Percentiles rank a stretch among this genome's conserved stretches.
Evolutionary conservation across 2,797 vertebrate species (phyloP).

Genomic region (Melanotaenia trifasciata): DNA sequence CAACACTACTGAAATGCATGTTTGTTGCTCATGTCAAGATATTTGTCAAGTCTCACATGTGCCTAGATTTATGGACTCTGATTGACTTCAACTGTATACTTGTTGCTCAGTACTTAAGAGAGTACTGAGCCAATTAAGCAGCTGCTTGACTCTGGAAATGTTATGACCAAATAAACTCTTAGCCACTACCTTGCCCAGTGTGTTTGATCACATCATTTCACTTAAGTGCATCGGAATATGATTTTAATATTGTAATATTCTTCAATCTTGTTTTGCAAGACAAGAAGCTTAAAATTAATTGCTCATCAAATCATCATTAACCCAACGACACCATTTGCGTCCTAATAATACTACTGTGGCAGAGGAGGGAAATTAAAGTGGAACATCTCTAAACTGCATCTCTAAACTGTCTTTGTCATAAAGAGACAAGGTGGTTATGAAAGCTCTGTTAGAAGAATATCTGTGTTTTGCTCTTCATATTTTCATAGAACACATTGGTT

Average conservation of each 20-base stretch:
- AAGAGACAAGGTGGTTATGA: neutral
- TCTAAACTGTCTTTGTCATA: slow-evolving; percentile 12
- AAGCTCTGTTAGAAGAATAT: neutral
- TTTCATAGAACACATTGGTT: neutral
- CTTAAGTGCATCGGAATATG: slow-evolving; percentile 61
- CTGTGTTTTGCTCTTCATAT: neutral
- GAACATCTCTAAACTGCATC: neutral
- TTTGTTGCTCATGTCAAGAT: slow-evolving; percentile 29
- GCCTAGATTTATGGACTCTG: slow-evolving; percentile 45
- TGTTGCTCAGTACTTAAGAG: slow-evolving; percentile 57
- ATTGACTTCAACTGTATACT: slow-evolving; percentile 41
- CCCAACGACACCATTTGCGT: slow-evolving; percentile 70
- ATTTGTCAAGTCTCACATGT: slow-evolving; percentile 47
- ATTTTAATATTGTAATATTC: slow-evolving; percentile 72
- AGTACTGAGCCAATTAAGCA: slow-evolving; percentile 75
- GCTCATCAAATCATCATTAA: slow-evolving; percentile 82
- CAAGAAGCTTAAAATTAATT: slow-evolving; percentile 74
- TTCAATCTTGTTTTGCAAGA: slow-evolving; percentile 62
- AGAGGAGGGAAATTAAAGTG: slow-evolving; percentile 29
- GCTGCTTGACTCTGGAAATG: slow-evolving; percentile 64
- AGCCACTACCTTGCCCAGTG: slow-evolving; percentile 44
- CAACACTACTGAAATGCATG: neutral
- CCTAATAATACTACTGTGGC: slow-evolving; percentile 49
- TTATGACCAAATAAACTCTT: slow-evolving; percentile 72
- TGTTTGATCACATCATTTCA: slow-evolving; percentile 36